A percentile compares a stretch with the other conserved stretches of the same genome.
These are phyloP conservation scores for Glandiceps talaboti DNA, from an alignment of 53 echinoderm and acorn worm genomes.

Conservation along the genomic window DNA sequence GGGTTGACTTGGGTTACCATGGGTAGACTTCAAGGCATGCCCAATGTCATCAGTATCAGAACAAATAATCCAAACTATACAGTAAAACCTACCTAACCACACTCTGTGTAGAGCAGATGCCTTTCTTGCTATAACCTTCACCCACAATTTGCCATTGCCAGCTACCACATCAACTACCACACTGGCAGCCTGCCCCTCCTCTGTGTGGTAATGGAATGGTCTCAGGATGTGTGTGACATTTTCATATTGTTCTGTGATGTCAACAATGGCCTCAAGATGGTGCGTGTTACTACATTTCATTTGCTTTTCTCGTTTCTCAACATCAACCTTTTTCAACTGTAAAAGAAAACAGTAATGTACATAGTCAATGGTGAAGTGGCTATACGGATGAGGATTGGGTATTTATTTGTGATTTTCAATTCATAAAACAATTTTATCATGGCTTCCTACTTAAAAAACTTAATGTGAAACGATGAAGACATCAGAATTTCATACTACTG, in stretches of 20 bases:
- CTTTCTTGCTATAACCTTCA: constrained; percentile 89
- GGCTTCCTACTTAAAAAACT: no score
- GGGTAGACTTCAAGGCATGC: no score
- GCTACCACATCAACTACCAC: constrained; percentile 69
- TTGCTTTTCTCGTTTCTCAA: constrained; percentile 38
- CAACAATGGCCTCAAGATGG: constrained; percentile 72
- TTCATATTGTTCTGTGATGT: constrained; percentile 55
- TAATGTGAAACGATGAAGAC: no score
- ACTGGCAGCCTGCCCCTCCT: constrained; percentile 26
- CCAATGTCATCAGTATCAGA: background rate
- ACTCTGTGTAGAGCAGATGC: constrained; percentile 80
- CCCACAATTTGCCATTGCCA: constrained; percentile 54
- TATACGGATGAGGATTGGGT: no score
- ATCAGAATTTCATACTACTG: no score
- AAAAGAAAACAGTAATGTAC: no score
- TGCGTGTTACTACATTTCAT: constrained; percentile 75
- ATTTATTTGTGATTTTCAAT: no score
- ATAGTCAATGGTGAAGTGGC: no score
- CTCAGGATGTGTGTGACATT: constrained; percentile 47
- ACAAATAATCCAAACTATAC: background rate
- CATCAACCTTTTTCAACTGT: no score
- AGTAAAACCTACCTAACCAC: constrained; percentile 54
- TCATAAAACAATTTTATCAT: no score
- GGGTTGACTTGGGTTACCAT: no score
- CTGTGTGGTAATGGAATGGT: constrained; percentile 47